Percentiles rank a stretch among this genome's conserved stretches.
Conservation (phyloP, 1,140 invertebrate species). For the Penaeus chinensis region DNA sequence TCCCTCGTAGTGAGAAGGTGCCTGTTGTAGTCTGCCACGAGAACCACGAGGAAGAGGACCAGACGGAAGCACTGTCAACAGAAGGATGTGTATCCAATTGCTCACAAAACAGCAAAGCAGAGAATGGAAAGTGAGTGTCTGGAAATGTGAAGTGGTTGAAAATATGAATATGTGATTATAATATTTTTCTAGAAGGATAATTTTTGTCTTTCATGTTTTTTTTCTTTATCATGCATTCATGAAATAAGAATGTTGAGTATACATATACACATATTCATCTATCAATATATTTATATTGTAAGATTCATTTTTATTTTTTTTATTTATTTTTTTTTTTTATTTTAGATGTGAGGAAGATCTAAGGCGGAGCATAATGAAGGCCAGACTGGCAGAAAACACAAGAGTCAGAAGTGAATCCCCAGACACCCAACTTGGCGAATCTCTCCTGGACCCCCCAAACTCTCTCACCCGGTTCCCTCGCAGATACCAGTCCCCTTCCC, state of each 20-base stretch:
- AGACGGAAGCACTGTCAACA: background rate
- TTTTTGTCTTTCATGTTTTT: too few relatives aligned
- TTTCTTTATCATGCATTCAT: too few relatives aligned
- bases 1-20: constrained; percentile 66
- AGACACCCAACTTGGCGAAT: constrained; percentile 68
- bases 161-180: too few relatives aligned
- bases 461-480: constrained; percentile 66
- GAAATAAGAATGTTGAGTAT: background rate
- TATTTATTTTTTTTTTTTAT: background rate
- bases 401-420: constrained; percentile 60
- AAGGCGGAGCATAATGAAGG: constrained; percentile 62
- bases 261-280: background rate
- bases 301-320: background rate
- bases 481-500: constrained; percentile 67
- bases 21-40: constrained; percentile 62
- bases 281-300: background rate
- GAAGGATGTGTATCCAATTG: background rate
- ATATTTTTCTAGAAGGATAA: too few relatives aligned
- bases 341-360: constrained; percentile 59
- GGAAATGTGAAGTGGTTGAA: too few relatives aligned
- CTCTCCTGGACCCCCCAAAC: constrained; percentile 69
- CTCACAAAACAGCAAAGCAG: too few relatives aligned
- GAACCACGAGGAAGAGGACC: constrained; percentile 33
- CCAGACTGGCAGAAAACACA: constrained; percentile 53
- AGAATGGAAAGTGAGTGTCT: too few relatives aligned